Evolutionary conservation across 2,797 vertebrate genomes (phyloP), one percentile per base, ranked within the genome.

Genomic region (Alca torda): DNA sequence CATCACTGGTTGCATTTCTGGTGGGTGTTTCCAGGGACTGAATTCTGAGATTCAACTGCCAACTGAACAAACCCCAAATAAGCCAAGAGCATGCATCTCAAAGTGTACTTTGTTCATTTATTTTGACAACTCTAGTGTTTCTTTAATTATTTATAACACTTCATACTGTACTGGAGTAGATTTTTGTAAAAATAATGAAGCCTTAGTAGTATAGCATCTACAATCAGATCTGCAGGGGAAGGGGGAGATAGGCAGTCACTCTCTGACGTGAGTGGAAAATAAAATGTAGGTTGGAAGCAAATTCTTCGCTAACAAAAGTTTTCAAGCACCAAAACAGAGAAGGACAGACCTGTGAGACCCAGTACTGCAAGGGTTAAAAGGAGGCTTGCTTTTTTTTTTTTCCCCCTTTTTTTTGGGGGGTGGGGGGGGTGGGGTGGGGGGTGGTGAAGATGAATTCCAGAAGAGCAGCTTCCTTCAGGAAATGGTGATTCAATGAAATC

Each of bases 161-260:
- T 95, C 95, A 80, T 95, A 93, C 94, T 76, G 13, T 87, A 89
- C 88, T 68, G 94, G 96, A 96, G 96, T 94, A 76, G 93, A 95
- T 96, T 95, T 97, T 92, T 96, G 94, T 96, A 95, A 97, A 96
- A 97, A 90, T 97, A 96, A 96, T 93, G 96, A 97, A 96, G 88
- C 37, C 94, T 95, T 95, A 94, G 95, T 90, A 93, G 90, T 64
- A 50, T 20, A 85, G 95, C 88, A 68, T 80, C 96, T 25, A 76
- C 11, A 19, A 89, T 89, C 90, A 85, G 84, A 77, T 94, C 90
- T 97, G 94, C 91, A 90, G 94, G 87, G 90, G 64, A 93, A 79
- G 84, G 60, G 45, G 80, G 77, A 93, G 65, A 43, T 41, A 92
- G 68, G 68, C 78, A 96, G 63, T 37, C 30, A 5, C 84, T 65